A percentile compares a stretch with the other conserved stretches of the same genome.
Evolutionary conservation across 2,797 vertebrate genomes (phyloP).

Genomic region (Poeciliopsis turneri): DNA sequence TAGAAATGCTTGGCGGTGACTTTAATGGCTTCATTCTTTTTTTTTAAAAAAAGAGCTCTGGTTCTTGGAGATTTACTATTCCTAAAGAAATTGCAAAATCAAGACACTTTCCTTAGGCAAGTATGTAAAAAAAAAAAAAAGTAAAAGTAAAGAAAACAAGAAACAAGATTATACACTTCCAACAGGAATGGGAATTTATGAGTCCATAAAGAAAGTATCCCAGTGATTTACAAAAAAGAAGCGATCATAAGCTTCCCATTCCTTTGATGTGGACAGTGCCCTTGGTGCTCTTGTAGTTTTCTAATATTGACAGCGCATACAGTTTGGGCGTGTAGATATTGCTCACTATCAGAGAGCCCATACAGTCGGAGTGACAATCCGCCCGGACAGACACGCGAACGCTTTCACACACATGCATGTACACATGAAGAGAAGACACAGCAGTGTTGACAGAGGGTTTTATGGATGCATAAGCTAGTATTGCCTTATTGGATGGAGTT

Average conservation of each 20-base stretch:
- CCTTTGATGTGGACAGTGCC: slow-evolving; percentile 60
- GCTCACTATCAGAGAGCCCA: slow-evolving; percentile 66
- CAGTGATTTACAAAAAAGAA: slow-evolving; percentile 25
- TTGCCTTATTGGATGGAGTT: slow-evolving; percentile 59
- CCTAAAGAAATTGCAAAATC: slow-evolving; percentile 43
- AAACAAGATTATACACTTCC: slow-evolving; percentile 21
- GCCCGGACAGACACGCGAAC: slow-evolving; percentile 5
- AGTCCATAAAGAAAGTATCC: slow-evolving; percentile 50
- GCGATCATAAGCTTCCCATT: slow-evolving; percentile 43
- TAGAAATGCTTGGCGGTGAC: slow-evolving; percentile 66
- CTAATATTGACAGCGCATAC: slow-evolving; percentile 50
- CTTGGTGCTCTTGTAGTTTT: slow-evolving; percentile 52
- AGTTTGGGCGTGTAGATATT: slow-evolving; percentile 64
- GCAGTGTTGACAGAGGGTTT: slow-evolving; percentile 48
- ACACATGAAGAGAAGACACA: slow-evolving; percentile 57
- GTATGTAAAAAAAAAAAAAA: slow-evolving; percentile 17
- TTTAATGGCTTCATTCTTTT: slow-evolving; percentile 67
- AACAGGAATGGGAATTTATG: slow-evolving; percentile 49
- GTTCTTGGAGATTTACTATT: slow-evolving; percentile 66
- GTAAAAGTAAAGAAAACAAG: neutral
- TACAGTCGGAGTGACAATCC: slow-evolving; percentile 49
- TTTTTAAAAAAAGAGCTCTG: slow-evolving; percentile 29
- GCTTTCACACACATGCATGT: slow-evolving; percentile 37
- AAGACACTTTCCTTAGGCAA: slow-evolving; percentile 41
- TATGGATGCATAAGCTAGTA: slow-evolving; percentile 53